Base-by-base conservation (phyloP, 92 coral and sea anemone genomes). In the Umimayanthus kanabou region DNA sequence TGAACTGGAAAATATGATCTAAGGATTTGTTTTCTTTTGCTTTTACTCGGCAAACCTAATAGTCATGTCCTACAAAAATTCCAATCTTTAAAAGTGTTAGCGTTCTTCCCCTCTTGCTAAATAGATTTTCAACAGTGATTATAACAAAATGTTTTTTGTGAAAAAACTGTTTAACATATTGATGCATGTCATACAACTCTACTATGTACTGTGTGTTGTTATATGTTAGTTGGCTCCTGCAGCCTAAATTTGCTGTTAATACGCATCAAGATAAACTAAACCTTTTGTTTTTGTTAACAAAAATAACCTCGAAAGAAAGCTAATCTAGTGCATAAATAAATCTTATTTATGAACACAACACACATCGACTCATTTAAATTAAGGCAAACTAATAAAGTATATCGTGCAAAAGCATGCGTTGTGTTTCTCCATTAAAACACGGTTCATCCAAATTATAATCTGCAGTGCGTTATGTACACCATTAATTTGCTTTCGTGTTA, bases 401-500 rank as follows among this genome's bases (percentile, higher is more conserved):
- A 20, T 23, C 0, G 28, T 78, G 65, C 82, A 43, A 45, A 39
- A 26, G 53, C 22, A 47, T 77, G 39, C 66, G 9, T 47, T 50
- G 33, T 47, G 18, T 23, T 47, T 16, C 22, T 78, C n/a, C 82
- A 78, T 49, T 78, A 10, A 78, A 45, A 29, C 42, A 30, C 28
- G 33, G 65, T 47, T 53, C 82, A 78, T 49, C 33, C 25, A 72
- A 82, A 57, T 65, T 47, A 64, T 39, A 37, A 67, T 39, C 65
- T 43, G 40, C 86, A 23, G 37, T 66, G 86, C 86, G 22, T 49
- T 66, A 40, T 66, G 45, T 42, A 50, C 86, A 82, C 30, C 39
- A 15, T 70, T 67, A 69, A n/a, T 66, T 47, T 45, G 86, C 86
- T 82, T 82, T 82, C 86, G 86, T 82, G 86, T 82, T 69, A 82